Percentiles rank a stretch among this genome's conserved stretches.
These are phyloP conservation scores for Thereva unica DNA, from an alignment of 2,888 invertebrate genomes.

Conservation along the genomic window DNA sequence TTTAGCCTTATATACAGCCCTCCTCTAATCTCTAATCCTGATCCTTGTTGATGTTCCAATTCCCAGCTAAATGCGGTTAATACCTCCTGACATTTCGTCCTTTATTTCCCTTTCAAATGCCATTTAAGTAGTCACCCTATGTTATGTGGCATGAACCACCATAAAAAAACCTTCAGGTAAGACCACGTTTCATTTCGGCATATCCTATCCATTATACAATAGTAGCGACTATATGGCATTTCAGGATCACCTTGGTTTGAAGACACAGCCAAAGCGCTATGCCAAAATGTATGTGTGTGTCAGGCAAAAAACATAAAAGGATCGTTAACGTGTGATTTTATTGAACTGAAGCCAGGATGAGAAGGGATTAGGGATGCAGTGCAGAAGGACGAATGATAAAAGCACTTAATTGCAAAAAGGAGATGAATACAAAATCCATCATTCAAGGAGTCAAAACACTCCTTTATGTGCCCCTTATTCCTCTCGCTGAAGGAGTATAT, in stretches of 20 bases:
- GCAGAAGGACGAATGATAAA: slow-evolving; percentile 5
- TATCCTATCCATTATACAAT: no score
- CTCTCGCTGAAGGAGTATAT: not conserved
- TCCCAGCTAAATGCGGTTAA: slow-evolving; percentile 22
- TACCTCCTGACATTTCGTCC: slow-evolving; percentile 20
- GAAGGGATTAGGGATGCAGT: not conserved
- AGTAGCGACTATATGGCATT: no score
- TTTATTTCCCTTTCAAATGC: slow-evolving; percentile 13
- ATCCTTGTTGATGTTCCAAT: slow-evolving; percentile 23
- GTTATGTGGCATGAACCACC: no score
- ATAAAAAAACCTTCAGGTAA: no score
- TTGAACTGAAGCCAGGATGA: not conserved
- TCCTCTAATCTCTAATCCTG: not conserved
- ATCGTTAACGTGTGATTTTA: slow-evolving; percentile 1
- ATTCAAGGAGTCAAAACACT: slow-evolving; percentile 38
- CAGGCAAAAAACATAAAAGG: not conserved
- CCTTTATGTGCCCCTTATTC: slow-evolving; percentile 27
- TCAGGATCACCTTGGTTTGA: no score
- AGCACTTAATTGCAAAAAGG: slow-evolving; percentile 31
- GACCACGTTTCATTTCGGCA: no score
- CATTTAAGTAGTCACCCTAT: not conserved
- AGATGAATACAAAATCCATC: slow-evolving; percentile 36
- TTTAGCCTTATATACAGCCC: not conserved
- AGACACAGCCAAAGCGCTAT: no score
- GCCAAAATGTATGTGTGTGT: not conserved